Percentiles rank a stretch among this genome's conserved stretches.
phyloP scores from a whole-genome alignment of 2,888 invertebrate species.

The Eilema griseolum region DNA sequence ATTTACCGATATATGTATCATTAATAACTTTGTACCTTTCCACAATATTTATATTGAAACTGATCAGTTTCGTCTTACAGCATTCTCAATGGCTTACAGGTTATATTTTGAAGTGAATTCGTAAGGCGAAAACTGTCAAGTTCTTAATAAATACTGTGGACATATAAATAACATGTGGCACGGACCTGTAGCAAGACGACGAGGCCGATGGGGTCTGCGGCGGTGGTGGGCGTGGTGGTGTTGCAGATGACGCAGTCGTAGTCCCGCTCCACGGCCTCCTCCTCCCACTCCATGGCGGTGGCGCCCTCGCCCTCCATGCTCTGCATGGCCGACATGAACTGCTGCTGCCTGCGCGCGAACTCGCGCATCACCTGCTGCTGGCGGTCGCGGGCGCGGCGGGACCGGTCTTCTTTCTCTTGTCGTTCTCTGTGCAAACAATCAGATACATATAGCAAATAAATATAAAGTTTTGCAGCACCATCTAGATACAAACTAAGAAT shows the following conservation, averaged over 20 bases:
- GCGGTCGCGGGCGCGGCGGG: constrained; percentile 94
- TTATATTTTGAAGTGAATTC: too few relatives aligned
- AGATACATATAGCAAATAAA: too few relatives aligned
- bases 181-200: constrained; percentile 93
- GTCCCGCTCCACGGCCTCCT: constrained; percentile 89
- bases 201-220: constrained; percentile 92
- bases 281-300: constrained; percentile 88
- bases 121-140: too few relatives aligned
- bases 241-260: constrained; percentile 99
- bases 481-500: too few relatives aligned
- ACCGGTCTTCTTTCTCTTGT: constrained; percentile 93
- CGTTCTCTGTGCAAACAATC: constrained; percentile 80
- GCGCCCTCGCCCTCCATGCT: constrained; percentile 75
- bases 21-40: too few relatives aligned
- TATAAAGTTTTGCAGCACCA: too few relatives aligned
- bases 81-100: too few relatives aligned
- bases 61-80: too few relatives aligned
- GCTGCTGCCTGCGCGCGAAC: constrained; percentile 95
- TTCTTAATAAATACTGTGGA: too few relatives aligned
- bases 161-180: too few relatives aligned
- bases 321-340: constrained; percentile 92
- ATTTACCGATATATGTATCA: too few relatives aligned
- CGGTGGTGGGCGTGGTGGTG: constrained; percentile 94
- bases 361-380: constrained; percentile 97
- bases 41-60: too few relatives aligned